Percentiles rank a stretch among this genome's conserved stretches.
Conservation (phyloP, 2,888 invertebrate genomes). For the Tipula lateralis region DNA sequence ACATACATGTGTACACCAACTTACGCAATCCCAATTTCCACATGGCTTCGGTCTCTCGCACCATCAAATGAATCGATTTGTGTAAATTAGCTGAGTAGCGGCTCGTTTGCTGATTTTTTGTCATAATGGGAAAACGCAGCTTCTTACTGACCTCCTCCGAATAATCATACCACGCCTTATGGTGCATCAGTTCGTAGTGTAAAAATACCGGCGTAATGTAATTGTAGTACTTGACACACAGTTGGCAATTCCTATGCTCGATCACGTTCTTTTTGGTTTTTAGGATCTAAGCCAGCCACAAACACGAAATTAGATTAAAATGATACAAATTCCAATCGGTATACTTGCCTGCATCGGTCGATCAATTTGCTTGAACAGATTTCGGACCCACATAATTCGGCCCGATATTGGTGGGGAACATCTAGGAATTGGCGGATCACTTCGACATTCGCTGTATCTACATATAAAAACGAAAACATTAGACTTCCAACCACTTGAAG, state of each 20-base stretch:
- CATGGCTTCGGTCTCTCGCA: slow-evolving; percentile 77
- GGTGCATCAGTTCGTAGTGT: slow-evolving; percentile 78
- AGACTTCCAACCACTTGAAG: neutral
- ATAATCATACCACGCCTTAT: slow-evolving; percentile 73
- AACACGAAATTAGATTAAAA: neutral
- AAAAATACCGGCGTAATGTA: slow-evolving; percentile 72
- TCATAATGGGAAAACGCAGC: slow-evolving; percentile 65
- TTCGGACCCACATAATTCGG: slow-evolving; percentile 77
- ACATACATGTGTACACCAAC: slow-evolving; percentile 35
- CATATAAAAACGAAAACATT: neutral
- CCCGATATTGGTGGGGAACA: slow-evolving; percentile 78
- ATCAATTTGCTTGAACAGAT: slow-evolving; percentile 67
- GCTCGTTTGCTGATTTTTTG: slow-evolving; percentile 61
- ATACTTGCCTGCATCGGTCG: slow-evolving; percentile 64
- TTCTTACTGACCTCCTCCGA: slow-evolving; percentile 60
- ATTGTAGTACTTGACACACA: slow-evolving; percentile 72
- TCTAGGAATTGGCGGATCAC: slow-evolving; percentile 65
- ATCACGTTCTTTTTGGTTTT: slow-evolving; percentile 49
- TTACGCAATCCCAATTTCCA: slow-evolving; percentile 61
- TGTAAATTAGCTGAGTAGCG: slow-evolving; percentile 69
- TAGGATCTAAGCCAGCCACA: slow-evolving; percentile 35
- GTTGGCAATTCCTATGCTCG: slow-evolving; percentile 62
- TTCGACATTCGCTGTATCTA: slow-evolving; percentile 71
- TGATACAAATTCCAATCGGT: slow-evolving; percentile 33
- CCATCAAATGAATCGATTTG: slow-evolving; percentile 63